Percentiles rank a stretch among this genome's conserved stretches.
phyloP scores from a whole-genome alignment of 2,797 vertebrate genomes.

The Falco peregrinus region DNA sequence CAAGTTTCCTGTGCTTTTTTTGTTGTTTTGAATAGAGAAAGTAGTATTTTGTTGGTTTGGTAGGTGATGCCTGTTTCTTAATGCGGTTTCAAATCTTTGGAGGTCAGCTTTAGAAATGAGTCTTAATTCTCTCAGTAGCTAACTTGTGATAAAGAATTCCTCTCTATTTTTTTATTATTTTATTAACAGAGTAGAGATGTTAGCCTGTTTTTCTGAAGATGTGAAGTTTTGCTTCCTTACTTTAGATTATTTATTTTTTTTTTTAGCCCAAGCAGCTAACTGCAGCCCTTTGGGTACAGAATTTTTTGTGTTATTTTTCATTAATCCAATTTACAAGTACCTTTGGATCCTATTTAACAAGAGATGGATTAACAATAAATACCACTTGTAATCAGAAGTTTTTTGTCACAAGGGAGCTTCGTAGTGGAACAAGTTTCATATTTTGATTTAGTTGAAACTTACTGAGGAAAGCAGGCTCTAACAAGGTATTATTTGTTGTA shows the following conservation, averaged over 20 bases:
- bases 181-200: neutral
- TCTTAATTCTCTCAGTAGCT: neutral
- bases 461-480: neutral
- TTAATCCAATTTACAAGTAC: neutral
- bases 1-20: neutral
- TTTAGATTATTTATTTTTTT: neutral
- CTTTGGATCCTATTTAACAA: neutral
- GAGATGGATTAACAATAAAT: neutral
- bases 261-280: neutral
- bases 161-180: neutral
- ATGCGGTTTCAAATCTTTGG: neutral
- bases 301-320: neutral
- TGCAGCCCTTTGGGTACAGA: neutral
- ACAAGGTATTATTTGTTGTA: neutral
- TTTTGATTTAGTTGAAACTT: neutral
- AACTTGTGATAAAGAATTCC: neutral
- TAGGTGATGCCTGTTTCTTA: neutral
- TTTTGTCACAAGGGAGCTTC: neutral
- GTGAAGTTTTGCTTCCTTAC: neutral
- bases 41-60: neutral
- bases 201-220: neutral
- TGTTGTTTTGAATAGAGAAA: neutral
- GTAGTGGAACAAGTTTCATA: neutral
- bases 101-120: neutral
- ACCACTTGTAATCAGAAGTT: neutral